Evolutionary conservation across 2,888 invertebrate genomes (phyloP), one percentile per base, ranked within the genome.

Genomic region (Lydus trimaculatus): DNA sequence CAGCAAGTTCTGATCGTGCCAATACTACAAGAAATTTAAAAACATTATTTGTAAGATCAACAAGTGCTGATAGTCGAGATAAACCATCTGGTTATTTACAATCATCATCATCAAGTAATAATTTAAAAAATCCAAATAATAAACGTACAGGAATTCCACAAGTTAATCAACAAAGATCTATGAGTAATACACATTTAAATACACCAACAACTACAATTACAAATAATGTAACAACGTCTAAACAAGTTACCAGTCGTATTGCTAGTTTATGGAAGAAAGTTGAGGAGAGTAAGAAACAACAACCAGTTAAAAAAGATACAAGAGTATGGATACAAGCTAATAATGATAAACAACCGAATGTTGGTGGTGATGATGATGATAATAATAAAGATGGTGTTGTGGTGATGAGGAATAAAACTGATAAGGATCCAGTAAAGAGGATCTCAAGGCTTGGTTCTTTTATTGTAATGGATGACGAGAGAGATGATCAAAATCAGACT

Each of bases 221-320:
- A 60, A 63, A 74, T 36, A 74, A 72, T 28, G 86, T 89, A 0
- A 88, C 87, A 74, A 84, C 84, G 28, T 82, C 81, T 33, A 90
- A 91, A 83, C 91, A 92, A 73, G 90, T 91, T 0, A 91, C 92
- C 13, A 94, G 94, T 82, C 93, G 92, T 83, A 93, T 95, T 64
- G 92, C 94, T 0, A 92, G 89, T 78, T 84, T 95, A 17, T 94
- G 94, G 94, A 94, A 92, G 79, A 91, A 89, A 81, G 92, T 92
- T 0, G 92, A 93, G 77, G 90, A 91, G 67, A 89, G 86, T 48
- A 91, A 91, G 74, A 90, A 87, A 67, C 87, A 88, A 73, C 88
- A 87, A 59, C 84, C 86, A 3, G 80, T 81, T 23, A 85, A 86
- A 62, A 90, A 89, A 77, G 87, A 88, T 66, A 80, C 72, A 6